Evolutionary conservation across 2,888 invertebrate genomes (phyloP), one percentile per base, ranked within the genome.

Genomic region (Agonum fuliginosum): DNA sequence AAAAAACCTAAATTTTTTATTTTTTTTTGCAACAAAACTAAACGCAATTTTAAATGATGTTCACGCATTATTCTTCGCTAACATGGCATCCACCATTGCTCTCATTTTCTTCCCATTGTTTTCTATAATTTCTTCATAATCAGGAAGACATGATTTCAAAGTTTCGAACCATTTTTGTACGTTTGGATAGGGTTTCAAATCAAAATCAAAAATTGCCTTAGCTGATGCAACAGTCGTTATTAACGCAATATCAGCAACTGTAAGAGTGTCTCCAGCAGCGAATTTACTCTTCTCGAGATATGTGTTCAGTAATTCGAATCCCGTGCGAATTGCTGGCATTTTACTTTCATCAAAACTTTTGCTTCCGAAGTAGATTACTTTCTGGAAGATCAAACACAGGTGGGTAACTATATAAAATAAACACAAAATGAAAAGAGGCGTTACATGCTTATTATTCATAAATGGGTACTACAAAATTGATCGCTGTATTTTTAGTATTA

Each of bases 241-340:
- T 27, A 89, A 84, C 43, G 86, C 83, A 76, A 88, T 83, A 81
- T 90, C 90, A 19, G 90, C 90, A 37, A 90, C 84, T 8, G 90
- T 89, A 67, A 89, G 78, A 70, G 85, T 82, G 67, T 88, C 84
- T 0, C 89, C 90, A 6, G 88, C 89, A 34, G 85, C 87, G 81
- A 86, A 90, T 58, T 86, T 82, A 22, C 83, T 85, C 5, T 84
- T 85, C 19, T 84, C 84, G 10, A 89, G 82, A 80, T 83, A 86
- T 1, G 80, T 82, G 79, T 89, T 85, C 1, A 89, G 81, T 74
- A 86, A 83, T 22, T 84, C 85, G 51, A 88, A 86, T 2, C 87
- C 85, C 73, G 86, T 86, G 48, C 87, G 86, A 34, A 89, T 70
- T 19, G 10, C 2, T 8, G 77, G 77, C 58, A 69, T 54, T 37